Conservation (phyloP, 2,888 invertebrate genomes). For the Protophormia terraenovae region DNA sequence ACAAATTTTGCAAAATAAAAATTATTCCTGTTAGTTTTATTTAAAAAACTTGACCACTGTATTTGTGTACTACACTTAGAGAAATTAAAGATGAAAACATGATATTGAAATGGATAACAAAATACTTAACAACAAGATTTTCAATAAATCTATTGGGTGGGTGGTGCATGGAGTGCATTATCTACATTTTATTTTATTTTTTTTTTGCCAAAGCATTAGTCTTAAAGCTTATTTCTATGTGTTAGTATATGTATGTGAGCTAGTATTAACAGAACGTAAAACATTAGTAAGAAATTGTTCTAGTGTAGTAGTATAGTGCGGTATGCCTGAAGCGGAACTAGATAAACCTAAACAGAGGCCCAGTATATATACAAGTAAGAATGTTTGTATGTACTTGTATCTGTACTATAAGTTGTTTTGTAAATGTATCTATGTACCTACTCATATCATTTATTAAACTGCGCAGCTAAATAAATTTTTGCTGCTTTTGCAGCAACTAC, state of each 20-base stretch:
- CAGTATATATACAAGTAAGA: slow-evolving; percentile 17
- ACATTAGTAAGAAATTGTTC: slow-evolving; percentile 22
- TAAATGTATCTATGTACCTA: neutral
- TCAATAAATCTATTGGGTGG: slow-evolving; percentile 52
- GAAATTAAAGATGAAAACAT: slow-evolving; percentile 26
- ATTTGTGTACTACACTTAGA: slow-evolving; percentile 22
- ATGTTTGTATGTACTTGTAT: neutral
- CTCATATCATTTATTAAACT: slow-evolving; percentile 23
- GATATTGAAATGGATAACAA: slow-evolving; percentile 49
- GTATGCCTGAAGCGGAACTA: slow-evolving; percentile 67
- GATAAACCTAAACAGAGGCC: slow-evolving; percentile 60
- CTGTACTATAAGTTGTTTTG: neutral
- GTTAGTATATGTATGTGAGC: neutral
- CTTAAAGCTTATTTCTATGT: slow-evolving; percentile 37
- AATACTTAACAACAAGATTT: slow-evolving; percentile 34
- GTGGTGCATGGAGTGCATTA: slow-evolving; percentile 36
- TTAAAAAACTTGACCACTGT: slow-evolving; percentile 35
- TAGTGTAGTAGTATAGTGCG: slow-evolving; percentile 39
- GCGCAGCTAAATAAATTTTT: slow-evolving; percentile 50
- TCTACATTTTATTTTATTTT: neutral
- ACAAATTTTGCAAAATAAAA: no score
- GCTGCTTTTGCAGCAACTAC: slow-evolving; percentile 42
- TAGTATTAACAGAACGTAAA: slow-evolving; percentile 21
- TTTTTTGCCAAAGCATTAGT: slow-evolving; percentile 6
- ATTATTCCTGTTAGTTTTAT: no score